Evolutionary conservation across 2,888 invertebrate species (phyloP), one percentile per base, ranked within the genome.

Genomic region (Mesorhabditis spiculigera): DNA sequence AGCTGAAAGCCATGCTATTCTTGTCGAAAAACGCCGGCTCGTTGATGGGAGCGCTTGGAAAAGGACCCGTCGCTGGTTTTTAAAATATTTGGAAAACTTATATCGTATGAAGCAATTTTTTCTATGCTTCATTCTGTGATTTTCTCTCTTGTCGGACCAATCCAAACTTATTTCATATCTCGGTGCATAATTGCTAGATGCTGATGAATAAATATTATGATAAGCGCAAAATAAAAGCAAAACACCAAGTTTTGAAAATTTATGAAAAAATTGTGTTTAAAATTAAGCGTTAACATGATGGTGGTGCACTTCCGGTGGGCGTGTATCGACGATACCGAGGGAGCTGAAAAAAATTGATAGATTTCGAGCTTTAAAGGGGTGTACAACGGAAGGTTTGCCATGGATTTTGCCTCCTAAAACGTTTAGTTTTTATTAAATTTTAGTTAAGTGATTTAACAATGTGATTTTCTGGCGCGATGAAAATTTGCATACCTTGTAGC

Each of bases 1-100:
- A 71, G 44, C 66, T 71, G 28, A 71, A 71, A 43, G 71, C 71
- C 13, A 70, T 68, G 65, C 16, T 65, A n/a, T 72, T 70, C 44
- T 63, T 72, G 58, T 70, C 68, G 10, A 70, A 70, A 65, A 66
- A 61, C 41, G 68, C 67, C 42, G 44, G 50, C 10, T 70, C 65
- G 10, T 45, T 70, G 43, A 62, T 67, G 67, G 67, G 62, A 28
- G 68, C 65, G 1, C 63, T 71, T 44, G 63, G 65, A 10, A 61
- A 43, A 13, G 69, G 69, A 0, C 71, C 71, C 4, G 58, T 66
- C 4, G 10, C 71, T 4, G 71, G 71, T 10, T 71, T 71, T 45
- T 71, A 63, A 66, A 4, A 43, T 3, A 42, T 3, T 66, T 6
- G 43, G 0, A n/a, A 3, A 43, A n/a, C n/a, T 10, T 16, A 65